These are phyloP conservation scores for Mamestra brassicae DNA, from an alignment of 2,888 invertebrate species.

Conservation along the genomic window DNA sequence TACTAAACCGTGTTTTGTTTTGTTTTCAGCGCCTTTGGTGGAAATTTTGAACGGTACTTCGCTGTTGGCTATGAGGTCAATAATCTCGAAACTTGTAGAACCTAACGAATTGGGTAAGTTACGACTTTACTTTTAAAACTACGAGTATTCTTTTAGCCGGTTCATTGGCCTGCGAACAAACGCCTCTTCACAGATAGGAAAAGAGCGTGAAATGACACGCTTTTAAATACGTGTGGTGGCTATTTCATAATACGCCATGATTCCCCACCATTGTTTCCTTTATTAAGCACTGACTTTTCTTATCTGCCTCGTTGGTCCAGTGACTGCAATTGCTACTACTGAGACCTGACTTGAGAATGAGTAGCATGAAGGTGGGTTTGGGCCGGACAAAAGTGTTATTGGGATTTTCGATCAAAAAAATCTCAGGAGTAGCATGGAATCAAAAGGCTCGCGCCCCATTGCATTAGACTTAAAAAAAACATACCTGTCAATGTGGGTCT, in stretches of 20 bases:
- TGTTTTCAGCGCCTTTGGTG: slow-evolving; percentile 91
- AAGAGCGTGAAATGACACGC: background rate
- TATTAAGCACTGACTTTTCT: background rate
- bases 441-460: too few species aligned
- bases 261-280: background rate
- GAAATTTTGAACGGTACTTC: slow-evolving; percentile 94
- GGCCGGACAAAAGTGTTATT: too few species aligned
- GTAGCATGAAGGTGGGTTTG: too few species aligned
- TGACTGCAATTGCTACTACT: too few species aligned
- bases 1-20: background rate
- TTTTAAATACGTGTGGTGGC: too few species aligned
- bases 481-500: too few species aligned
- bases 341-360: too few species aligned
- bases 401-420: too few species aligned
- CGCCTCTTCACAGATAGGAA: background rate
- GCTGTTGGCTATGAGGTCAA: slow-evolving; percentile 93
- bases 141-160: background rate
- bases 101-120: slow-evolving; percentile 92
- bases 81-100: slow-evolving; percentile 93
- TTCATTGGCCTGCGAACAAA: background rate
- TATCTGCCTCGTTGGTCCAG: too few species aligned
- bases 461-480: too few species aligned
- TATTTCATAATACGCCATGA: background rate
- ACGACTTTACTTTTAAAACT: background rate
- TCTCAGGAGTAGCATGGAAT: too few species aligned